These are phyloP conservation scores for Pangasius djambal DNA, from an alignment of 2,797 vertebrate genomes.

Conservation along the genomic window DNA sequence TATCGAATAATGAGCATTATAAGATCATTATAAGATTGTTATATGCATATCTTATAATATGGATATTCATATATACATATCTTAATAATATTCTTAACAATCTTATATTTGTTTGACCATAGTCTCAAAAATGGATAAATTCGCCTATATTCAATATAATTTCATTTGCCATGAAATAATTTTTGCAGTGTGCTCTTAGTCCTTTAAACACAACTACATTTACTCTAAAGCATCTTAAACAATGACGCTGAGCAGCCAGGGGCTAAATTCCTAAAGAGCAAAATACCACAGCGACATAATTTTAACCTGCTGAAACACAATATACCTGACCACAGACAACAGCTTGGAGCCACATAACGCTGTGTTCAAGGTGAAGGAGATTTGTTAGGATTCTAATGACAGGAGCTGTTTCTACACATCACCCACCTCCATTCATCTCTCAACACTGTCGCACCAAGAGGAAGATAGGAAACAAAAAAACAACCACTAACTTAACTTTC, in stretches of 20 bases:
- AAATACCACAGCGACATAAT: constrained; percentile 3
- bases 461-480: neutral
- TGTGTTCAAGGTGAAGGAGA: neutral
- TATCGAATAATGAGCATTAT: neutral
- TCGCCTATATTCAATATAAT: too few relatives aligned
- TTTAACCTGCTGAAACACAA: constrained; percentile 23
- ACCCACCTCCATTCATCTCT: constrained; percentile 10
- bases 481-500: neutral
- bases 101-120: neutral
- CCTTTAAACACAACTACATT: neutral
- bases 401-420: constrained; percentile 17
- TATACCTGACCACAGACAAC: neutral
- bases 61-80: too few relatives aligned
- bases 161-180: neutral
- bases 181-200: neutral
- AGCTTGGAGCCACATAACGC: neutral
- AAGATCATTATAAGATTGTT: neutral
- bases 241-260: neutral
- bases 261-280: neutral
- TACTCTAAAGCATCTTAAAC: neutral
- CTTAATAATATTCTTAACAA: neutral
- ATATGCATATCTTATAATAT: too few relatives aligned
- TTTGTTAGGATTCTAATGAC: constrained; percentile 20
- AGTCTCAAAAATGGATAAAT: neutral
- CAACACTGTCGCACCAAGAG: neutral